These are phyloP conservation scores for Ephestia elutella DNA, from an alignment of 1,140 invertebrate species.

Conservation along the genomic window DNA sequence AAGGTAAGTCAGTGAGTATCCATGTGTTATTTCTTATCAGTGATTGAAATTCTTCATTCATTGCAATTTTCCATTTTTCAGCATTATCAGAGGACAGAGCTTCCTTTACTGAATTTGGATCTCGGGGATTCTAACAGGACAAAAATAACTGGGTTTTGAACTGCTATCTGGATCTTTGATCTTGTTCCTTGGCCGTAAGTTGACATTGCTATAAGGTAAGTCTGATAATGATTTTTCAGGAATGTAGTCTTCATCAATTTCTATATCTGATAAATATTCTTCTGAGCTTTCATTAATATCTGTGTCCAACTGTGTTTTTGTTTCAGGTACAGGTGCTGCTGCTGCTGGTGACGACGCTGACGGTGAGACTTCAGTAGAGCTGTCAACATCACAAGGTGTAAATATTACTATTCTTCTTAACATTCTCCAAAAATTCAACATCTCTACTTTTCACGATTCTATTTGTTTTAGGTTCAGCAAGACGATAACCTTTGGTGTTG, in stretches of 20 bases:
- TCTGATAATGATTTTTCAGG: not conserved
- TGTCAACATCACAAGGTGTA: slow-evolving; percentile 15
- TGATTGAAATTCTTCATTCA: slow-evolving; percentile 11
- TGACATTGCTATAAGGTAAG: slow-evolving; percentile 6
- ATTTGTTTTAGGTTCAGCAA: slow-evolving; percentile 21
- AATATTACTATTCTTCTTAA: slow-evolving; percentile 19
- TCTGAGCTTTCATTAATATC: not conserved
- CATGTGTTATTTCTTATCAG: slow-evolving; percentile 13
- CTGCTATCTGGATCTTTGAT: not conserved
- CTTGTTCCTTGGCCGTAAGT: slow-evolving; percentile 8
- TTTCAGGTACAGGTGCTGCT: not conserved
- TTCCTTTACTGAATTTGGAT: slow-evolving; percentile 15
- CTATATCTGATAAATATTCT: not conserved
- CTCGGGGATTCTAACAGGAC: slow-evolving; percentile 17
- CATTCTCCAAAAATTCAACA: slow-evolving; percentile 28
- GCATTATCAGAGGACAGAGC: slow-evolving; percentile 15
- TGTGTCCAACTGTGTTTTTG: not conserved
- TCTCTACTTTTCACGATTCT: slow-evolving; percentile 31
- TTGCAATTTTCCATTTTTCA: slow-evolving; percentile 18
- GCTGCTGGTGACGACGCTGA: not conserved
- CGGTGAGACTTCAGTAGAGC: not conserved
- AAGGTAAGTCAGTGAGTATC: slow-evolving; percentile 8
- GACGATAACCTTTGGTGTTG: slow-evolving; percentile 22
- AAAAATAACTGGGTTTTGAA: slow-evolving; percentile 19
- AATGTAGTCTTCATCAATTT: not conserved